A percentile compares a stretch with the other conserved stretches of the same genome.
Evolutionary conservation across 1,140 invertebrate species (phyloP).

Genomic region (Scaptomyza hsui): DNA sequence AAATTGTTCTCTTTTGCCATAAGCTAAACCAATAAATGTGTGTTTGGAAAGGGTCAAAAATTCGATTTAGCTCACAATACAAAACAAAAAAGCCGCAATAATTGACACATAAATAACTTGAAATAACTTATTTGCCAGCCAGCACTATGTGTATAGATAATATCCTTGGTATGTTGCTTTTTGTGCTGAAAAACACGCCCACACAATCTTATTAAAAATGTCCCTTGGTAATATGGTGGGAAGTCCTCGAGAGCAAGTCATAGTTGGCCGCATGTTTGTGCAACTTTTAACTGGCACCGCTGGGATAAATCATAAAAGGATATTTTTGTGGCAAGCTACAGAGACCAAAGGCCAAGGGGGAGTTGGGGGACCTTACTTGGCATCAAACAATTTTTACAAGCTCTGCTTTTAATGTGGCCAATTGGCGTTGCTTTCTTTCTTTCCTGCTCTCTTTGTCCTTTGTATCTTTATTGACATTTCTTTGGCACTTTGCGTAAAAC

Average conservation of each 20-base stretch:
- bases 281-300: conserved; percentile 66
- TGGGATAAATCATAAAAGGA: conserved; percentile 71
- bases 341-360: no score
- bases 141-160: neutral
- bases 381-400: conserved; percentile 51
- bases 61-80: conserved; percentile 35
- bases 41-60: conserved; percentile 7
- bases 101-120: conserved; percentile 70
- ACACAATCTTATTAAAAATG: conserved; percentile 68
- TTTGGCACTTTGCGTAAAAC: conserved; percentile 56
- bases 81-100: conserved; percentile 45
- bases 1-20: conserved; percentile 19
- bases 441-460: neutral
- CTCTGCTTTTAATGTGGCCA: conserved; percentile 50
- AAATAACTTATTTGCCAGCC: conserved; percentile 54
- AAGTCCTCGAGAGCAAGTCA: neutral
- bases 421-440: conserved; percentile 28
- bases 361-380: conserved; percentile 47
- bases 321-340: conserved; percentile 43
- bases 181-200: conserved; percentile 28
- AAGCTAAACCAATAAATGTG: conserved; percentile 20
- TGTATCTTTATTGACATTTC: conserved; percentile 52
- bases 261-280: conserved; percentile 52
- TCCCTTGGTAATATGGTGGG: conserved; percentile 47
- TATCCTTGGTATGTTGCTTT: conserved; percentile 9